Evolutionary conservation across 1,140 invertebrate species (phyloP).

Genomic region (Charaxes varanes): DNA sequence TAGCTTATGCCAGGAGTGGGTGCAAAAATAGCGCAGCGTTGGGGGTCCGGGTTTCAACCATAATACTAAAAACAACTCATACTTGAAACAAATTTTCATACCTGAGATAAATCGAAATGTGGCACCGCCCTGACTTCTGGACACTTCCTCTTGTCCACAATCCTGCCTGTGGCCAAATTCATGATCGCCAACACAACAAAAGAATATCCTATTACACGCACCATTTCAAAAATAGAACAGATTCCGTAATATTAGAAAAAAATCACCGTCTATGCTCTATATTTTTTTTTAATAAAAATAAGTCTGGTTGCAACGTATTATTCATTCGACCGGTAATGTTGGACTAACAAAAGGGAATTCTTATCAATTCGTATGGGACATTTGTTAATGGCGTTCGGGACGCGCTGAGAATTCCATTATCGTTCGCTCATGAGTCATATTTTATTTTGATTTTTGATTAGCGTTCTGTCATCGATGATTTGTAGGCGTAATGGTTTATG

Average conservation of each 20-base stretch:
- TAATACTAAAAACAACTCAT: no score
- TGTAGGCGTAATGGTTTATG: no score
- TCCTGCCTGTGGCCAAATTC: constrained; percentile 29
- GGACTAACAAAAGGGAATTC: constrained; percentile 64
- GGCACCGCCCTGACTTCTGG: constrained; percentile 62
- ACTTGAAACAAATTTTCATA: no score
- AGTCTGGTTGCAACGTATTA: no score
- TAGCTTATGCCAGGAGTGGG: no score
- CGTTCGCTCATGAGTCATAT: constrained; percentile 51
- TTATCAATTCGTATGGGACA: constrained; percentile 68
- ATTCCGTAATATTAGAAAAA: no score
- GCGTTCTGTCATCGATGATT: not conserved
- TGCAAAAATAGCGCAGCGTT: no score
- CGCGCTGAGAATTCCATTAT: constrained; percentile 63
- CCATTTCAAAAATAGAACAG: constrained; percentile 23
- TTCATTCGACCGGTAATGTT: constrained; percentile 34
- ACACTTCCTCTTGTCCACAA: constrained; percentile 59
- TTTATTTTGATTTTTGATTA: constrained; percentile 28
- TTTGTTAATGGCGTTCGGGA: constrained; percentile 53
- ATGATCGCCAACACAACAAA: constrained; percentile 27
- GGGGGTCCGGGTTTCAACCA: no score
- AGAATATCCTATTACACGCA: constrained; percentile 16
- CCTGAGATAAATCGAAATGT: constrained; percentile 60
- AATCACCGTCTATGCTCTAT: constrained; percentile 2
- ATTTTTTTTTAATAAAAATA: constrained; percentile 1